Evolutionary conservation across 2,113 vertebrate genomes (phyloP).

Genomic region (Delphinus delphis): DNA sequence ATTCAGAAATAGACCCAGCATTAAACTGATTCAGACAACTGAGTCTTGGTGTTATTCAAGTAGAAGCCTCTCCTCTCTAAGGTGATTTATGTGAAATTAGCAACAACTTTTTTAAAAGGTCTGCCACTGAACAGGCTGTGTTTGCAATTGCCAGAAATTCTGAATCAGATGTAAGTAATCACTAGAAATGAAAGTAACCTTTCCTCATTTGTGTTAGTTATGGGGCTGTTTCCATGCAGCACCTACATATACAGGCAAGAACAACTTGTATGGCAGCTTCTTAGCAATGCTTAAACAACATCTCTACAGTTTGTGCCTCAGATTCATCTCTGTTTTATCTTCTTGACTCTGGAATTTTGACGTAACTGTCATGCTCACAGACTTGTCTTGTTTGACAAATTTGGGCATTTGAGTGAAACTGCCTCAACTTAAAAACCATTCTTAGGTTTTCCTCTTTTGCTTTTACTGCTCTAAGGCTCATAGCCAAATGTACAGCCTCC

Average conservation of each 20-base stretch:
- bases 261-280: not conserved
- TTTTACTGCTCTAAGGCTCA: slow-evolving; percentile 3
- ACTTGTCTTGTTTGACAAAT: slow-evolving; percentile 56
- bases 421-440: slow-evolving; percentile 33
- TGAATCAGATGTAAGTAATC: slow-evolving; percentile 15
- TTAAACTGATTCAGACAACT: slow-evolving; percentile 14
- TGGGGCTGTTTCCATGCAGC: not conserved
- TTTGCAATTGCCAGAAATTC: not conserved
- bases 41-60: slow-evolving; percentile 1
- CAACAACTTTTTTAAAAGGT: slow-evolving; percentile 36
- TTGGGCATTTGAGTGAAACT: slow-evolving; percentile 43
- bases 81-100: slow-evolving; percentile 2
- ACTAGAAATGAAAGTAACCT: not conserved
- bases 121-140: not conserved
- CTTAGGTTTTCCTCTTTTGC: slow-evolving; percentile 24
- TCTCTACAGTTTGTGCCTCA: not conserved
- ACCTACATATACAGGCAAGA: slow-evolving; percentile 11
- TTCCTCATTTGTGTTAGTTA: not conserved
- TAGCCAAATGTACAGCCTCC: not conserved
- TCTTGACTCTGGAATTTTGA: slow-evolving; percentile 56
- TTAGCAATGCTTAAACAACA: not conserved
- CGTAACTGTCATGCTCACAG: not conserved
- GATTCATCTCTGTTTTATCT: slow-evolving; percentile 24
- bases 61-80: slow-evolving; percentile 19
- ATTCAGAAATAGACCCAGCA: slow-evolving; percentile 13